Percentiles rank a stretch among this genome's conserved stretches.
Evolutionary conservation across 2,113 vertebrate species (phyloP).

Genomic region (Octodon degus): DNA sequence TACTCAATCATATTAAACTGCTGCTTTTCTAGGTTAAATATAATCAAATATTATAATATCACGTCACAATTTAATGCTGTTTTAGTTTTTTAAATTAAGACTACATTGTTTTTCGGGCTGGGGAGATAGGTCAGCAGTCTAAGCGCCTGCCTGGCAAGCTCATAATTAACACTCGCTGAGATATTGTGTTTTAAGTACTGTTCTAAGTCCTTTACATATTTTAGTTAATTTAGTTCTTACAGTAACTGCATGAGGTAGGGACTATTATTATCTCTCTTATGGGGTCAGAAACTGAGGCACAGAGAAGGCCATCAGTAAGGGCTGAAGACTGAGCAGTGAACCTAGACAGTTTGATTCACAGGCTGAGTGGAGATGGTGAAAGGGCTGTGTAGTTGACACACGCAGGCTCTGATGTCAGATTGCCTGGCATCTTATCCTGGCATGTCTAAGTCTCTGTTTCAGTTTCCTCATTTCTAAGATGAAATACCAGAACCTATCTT

Average conservation of each 20-base stretch:
- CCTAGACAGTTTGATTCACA: not conserved
- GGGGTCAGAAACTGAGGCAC: slow-evolving; percentile 9
- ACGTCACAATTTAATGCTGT: not conserved
- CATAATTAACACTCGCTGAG: slow-evolving; percentile 42
- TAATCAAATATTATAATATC: not conserved
- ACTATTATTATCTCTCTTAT: slow-evolving; percentile 23
- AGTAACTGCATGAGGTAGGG: not conserved
- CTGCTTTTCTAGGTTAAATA: slow-evolving; percentile 50
- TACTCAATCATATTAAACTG: slow-evolving; percentile 33
- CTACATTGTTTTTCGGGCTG: not conserved
- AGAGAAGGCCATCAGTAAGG: slow-evolving; percentile 28
- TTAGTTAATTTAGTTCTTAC: slow-evolving; percentile 55
- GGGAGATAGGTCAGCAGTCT: no score
- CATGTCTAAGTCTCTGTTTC: slow-evolving; percentile 44
- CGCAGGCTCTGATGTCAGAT: slow-evolving; percentile 35
- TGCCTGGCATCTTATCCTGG: slow-evolving; percentile 54
- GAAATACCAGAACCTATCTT: slow-evolving; percentile 36
- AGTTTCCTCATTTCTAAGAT: slow-evolving; percentile 57
- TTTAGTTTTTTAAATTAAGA: not conserved
- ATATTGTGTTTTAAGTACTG: not conserved
- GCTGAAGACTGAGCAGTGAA: slow-evolving; percentile 37
- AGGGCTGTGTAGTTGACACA: not conserved
- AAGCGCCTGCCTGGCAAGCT: no score
- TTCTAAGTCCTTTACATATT: slow-evolving; percentile 43
- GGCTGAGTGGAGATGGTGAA: slow-evolving; percentile 9